phyloP scores from a whole-genome alignment of 2,113 vertebrate genomes.

The Mobula birostris region DNA sequence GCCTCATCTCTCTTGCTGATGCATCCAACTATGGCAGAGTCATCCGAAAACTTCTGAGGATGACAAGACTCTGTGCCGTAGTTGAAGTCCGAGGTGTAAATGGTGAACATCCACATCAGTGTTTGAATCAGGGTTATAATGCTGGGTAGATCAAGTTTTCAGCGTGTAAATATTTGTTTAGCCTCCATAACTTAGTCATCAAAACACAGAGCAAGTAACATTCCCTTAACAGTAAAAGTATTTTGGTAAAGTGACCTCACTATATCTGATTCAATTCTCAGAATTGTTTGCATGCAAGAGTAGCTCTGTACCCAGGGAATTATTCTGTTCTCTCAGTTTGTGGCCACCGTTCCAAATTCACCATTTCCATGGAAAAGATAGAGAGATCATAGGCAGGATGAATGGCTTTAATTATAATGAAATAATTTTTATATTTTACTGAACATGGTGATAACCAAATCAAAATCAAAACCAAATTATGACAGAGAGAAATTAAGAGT shows the following conservation, averaged over 20 bases:
- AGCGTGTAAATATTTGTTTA: background rate
- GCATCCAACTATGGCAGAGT: too few species aligned
- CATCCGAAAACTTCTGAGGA: too few species aligned
- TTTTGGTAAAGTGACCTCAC: background rate
- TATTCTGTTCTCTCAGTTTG: background rate
- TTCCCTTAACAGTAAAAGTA: background rate
- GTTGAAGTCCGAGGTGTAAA: too few species aligned
- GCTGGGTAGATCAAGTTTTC: background rate
- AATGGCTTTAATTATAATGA: background rate
- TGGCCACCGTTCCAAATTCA: background rate
- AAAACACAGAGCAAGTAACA: background rate
- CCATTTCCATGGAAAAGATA: background rate
- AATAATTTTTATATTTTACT: background rate
- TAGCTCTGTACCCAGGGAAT: background rate
- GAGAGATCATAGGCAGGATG: background rate
- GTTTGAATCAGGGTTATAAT: background rate
- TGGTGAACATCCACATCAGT: background rate
- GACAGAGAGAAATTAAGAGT: background rate
- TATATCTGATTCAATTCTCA: background rate
- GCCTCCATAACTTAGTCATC: background rate
- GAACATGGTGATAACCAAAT: background rate
- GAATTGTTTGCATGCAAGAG: background rate
- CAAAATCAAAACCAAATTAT: background rate
- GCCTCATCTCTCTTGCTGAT: too few species aligned
- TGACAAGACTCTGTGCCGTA: too few species aligned